A percentile compares a stretch with the other conserved stretches of the same genome.
Conservation (phyloP, 2,888 invertebrate genomes). For the Ormyrus labotus region DNA sequence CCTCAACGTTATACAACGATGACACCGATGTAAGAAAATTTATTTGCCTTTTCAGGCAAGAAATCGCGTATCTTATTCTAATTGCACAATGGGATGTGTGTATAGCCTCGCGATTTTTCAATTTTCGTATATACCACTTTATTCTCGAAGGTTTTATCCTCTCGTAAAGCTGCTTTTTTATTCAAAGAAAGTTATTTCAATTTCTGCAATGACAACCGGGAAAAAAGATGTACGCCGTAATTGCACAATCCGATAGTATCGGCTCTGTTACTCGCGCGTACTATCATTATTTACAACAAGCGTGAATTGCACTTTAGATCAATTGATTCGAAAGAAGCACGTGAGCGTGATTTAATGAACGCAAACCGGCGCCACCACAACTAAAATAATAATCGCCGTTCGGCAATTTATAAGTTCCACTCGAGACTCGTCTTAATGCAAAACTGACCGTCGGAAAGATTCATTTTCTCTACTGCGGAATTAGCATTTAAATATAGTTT, state of each 20-base stretch:
- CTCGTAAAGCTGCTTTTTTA: conserved; percentile 22
- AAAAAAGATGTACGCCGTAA: neutral
- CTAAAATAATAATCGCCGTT: conserved; percentile 4
- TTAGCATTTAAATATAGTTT: conserved; percentile 26
- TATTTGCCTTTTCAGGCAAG: neutral
- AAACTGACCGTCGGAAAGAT: conserved; percentile 17
- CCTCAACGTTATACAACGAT: neutral
- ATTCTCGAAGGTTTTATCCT: conserved; percentile 13
- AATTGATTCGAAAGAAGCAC: conserved; percentile 23
- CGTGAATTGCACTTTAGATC: neutral
- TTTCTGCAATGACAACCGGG: neutral
- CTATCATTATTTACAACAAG: conserved; percentile 23
- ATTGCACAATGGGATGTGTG: neutral
- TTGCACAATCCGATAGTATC: conserved; percentile 26
- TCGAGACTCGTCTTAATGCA: neutral
- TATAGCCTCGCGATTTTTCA: neutral
- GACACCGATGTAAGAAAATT: neutral
- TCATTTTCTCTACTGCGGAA: conserved; percentile 16
- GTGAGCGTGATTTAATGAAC: conserved; percentile 19
- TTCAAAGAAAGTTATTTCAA: conserved; percentile 20
- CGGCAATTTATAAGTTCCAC: conserved; percentile 25
- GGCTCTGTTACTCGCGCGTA: neutral
- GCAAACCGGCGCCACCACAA: conserved; percentile 4
- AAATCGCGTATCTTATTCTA: neutral
- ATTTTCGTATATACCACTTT: neutral